A percentile compares a stretch with the other conserved stretches of the same genome.
phyloP scores from a whole-genome alignment of 2,113 vertebrate species.

The Clarias macrocephalus region DNA sequence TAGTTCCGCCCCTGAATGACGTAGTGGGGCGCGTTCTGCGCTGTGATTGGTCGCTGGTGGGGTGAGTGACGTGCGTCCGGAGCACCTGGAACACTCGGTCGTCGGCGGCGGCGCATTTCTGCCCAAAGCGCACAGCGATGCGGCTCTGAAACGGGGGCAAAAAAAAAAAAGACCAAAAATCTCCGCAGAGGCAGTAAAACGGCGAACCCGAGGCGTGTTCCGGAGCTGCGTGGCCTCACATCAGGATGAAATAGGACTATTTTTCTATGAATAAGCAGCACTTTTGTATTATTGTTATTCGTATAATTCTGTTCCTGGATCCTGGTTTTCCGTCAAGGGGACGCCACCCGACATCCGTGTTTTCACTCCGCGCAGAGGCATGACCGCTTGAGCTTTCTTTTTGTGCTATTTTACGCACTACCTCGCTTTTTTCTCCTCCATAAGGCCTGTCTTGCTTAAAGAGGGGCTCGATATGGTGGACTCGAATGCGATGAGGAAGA shows the following conservation, averaged over 20 bases:
- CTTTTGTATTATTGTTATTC: constrained; percentile 32
- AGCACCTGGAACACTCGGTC: constrained; percentile 73
- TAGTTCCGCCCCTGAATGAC: constrained; percentile 60
- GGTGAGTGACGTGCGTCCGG: constrained; percentile 64
- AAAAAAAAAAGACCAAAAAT: constrained; percentile 54
- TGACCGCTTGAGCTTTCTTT: constrained; percentile 56
- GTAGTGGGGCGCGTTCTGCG: not conserved
- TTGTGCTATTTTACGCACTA: constrained; percentile 34
- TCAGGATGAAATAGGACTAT: constrained; percentile 36
- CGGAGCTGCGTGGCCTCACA: not conserved
- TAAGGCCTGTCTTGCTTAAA: constrained; percentile 51
- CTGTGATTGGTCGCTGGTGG: constrained; percentile 65
- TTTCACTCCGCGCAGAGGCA: constrained; percentile 62
- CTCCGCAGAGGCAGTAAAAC: not conserved
- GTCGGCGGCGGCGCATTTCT: constrained; percentile 58
- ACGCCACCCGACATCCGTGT: constrained; percentile 58
- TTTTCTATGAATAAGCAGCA: constrained; percentile 40
- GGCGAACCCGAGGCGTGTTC: not conserved
- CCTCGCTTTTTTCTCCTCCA: constrained; percentile 47
- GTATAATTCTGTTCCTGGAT: constrained; percentile 14
- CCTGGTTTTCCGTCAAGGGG: constrained; percentile 60
- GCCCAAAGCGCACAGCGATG: constrained; percentile 64
- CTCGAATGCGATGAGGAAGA: constrained; percentile 82
- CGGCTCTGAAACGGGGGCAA: constrained; percentile 64
- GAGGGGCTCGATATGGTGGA: constrained; percentile 79